Conservation (phyloP, 2,888 invertebrate genomes). For the Gymnoscelis rufifasciata region DNA sequence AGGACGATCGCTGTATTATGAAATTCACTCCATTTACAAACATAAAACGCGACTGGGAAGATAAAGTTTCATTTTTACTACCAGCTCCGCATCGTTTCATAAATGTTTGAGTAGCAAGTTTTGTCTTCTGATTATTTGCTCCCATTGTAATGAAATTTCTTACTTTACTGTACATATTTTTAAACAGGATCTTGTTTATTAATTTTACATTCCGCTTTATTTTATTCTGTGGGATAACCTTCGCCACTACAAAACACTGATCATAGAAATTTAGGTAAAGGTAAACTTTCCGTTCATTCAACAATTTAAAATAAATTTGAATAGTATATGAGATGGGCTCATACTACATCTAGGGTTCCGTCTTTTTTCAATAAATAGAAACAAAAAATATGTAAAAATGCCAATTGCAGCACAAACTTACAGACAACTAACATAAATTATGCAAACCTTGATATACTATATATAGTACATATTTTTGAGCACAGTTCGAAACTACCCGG, state of each 20-base stretch:
- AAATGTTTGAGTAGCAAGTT: conserved; percentile 40
- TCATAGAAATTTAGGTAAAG: no score
- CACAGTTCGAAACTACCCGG: conserved; percentile 2
- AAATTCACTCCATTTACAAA: conserved; percentile 35
- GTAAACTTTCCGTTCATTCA: no score
- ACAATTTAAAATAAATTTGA: no score
- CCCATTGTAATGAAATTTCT: conserved; percentile 35
- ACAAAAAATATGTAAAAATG: no score
- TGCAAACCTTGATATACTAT: background rate
- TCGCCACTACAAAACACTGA: no score
- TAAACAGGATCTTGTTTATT: background rate
- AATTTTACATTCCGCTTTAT: no score
- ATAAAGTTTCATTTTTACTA: conserved; percentile 48
- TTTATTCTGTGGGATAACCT: no score
- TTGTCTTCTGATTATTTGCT: conserved; percentile 31
- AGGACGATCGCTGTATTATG: conserved; percentile 33
- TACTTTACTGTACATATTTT: background rate
- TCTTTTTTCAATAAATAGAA: no score
- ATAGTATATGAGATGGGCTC: no score
- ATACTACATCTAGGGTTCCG: no score
- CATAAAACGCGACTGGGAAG: conserved; percentile 38
- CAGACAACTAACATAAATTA: background rate
- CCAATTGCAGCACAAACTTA: no score
- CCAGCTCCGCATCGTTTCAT: conserved; percentile 41
- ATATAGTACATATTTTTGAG: background rate